phyloP scores from a whole-genome alignment of 1,140 invertebrate genomes.

The Pseudomyrmex dendroicus region DNA sequence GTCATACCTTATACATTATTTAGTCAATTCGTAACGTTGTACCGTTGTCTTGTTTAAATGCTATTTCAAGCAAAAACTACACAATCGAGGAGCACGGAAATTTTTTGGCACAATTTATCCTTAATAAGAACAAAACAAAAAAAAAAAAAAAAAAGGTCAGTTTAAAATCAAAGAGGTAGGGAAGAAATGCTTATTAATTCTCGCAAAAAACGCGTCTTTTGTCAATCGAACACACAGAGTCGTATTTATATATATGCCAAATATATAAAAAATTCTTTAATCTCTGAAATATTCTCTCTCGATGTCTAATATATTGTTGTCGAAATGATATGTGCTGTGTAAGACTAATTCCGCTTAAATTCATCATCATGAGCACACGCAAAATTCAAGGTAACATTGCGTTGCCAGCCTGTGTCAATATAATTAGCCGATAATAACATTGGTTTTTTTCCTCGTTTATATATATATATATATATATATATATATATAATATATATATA shows the following conservation, averaged over 20 bases:
- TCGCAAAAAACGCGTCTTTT: conserved; percentile 4
- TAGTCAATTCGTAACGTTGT: conserved; percentile 74
- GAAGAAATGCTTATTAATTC: conserved; percentile 63
- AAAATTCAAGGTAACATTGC: conserved; percentile 33
- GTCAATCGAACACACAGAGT: neutral
- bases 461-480: too few relatives aligned
- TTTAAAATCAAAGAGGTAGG: conserved; percentile 47
- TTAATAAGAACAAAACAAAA: conserved; percentile 43
- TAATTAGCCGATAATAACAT: conserved; percentile 51
- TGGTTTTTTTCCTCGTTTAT: conserved; percentile 36
- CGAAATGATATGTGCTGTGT: conserved; percentile 68
- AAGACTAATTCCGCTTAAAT: conserved; percentile 49
- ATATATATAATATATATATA: conserved; percentile 5
- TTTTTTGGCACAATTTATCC: conserved; percentile 80
- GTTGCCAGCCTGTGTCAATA: conserved; percentile 29
- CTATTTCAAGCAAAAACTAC: conserved; percentile 64
- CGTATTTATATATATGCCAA: too few relatives aligned
- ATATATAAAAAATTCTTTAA: conserved; percentile 40
- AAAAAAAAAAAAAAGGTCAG: conserved; percentile 22
- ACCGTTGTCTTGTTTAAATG: conserved; percentile 64
- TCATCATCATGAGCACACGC: conserved; percentile 41
- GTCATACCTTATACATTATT: conserved; percentile 76
- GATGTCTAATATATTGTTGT: conserved; percentile 60
- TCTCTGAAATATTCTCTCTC: conserved; percentile 61
- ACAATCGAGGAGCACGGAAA: conserved; percentile 53